Percentiles rank a stretch among this genome's conserved stretches.
Conservation (phyloP, 92 coral and sea anemone species). For the Diadumene lineata region DNA sequence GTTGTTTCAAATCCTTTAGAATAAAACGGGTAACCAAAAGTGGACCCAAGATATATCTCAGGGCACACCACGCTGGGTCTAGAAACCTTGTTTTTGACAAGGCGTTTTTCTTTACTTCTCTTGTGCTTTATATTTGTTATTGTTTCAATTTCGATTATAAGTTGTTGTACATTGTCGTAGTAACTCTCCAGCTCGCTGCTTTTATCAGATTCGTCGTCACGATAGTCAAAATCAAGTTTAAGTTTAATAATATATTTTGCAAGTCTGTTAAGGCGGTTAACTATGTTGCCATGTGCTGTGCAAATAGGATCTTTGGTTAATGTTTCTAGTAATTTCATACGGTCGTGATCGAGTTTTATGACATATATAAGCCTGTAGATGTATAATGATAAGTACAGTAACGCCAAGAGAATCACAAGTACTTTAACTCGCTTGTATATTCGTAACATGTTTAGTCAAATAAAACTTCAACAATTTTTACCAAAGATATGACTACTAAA, state of each 20-base stretch:
- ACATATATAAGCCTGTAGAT: constrained; percentile 47
- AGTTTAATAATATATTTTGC: constrained; percentile 60
- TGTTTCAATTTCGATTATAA: constrained; percentile 71
- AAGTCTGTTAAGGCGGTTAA: constrained; percentile 47
- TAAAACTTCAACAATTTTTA: too few species aligned
- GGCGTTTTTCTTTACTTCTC: constrained; percentile 11
- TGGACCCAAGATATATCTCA: constrained; percentile 72
- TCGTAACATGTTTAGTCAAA: constrained; percentile 30
- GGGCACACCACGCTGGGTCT: constrained; percentile 69
- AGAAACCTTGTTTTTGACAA: neutral
- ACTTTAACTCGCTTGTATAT: constrained; percentile 55
- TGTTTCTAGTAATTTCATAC: constrained; percentile 18
- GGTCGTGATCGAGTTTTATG: constrained; percentile 38
- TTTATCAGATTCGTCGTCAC: constrained; percentile 56
- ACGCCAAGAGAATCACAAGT: constrained; percentile 24
- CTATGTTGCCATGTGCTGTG: constrained; percentile 44
- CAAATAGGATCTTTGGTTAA: constrained; percentile 64
- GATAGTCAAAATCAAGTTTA: constrained; percentile 62
- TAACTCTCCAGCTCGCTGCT: constrained; percentile 67
- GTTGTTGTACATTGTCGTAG: constrained; percentile 70
- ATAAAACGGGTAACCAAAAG: constrained; percentile 82
- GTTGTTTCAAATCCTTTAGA: constrained; percentile 72
- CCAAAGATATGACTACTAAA: too few species aligned
- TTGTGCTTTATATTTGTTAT: constrained; percentile 43
- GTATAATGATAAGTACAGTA: constrained; percentile 41